A percentile compares a stretch with the other conserved stretches of the same genome.
These are phyloP conservation scores for Diabrotica balteata DNA, from an alignment of 2,888 invertebrate species.

Conservation along the genomic window DNA sequence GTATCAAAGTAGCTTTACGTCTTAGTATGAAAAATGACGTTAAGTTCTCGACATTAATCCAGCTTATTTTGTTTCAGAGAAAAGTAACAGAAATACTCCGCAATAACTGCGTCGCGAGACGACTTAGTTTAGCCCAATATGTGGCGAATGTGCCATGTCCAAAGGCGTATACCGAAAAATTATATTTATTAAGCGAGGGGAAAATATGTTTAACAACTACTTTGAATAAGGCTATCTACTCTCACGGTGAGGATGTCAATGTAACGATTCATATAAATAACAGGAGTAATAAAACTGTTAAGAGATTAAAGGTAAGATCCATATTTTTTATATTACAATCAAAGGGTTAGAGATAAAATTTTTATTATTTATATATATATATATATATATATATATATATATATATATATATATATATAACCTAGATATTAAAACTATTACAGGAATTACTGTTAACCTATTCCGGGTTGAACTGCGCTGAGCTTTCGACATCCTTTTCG, in stretches of 20 bases:
- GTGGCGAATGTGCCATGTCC: constrained; percentile 67
- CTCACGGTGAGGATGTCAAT: constrained; percentile 81
- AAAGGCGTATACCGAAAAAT: constrained; percentile 77
- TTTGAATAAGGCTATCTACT: constrained; percentile 82
- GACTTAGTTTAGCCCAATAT: constrained; percentile 54
- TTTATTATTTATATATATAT: too few relatives aligned
- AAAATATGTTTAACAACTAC: constrained; percentile 80
- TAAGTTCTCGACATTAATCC: background rate
- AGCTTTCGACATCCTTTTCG: too few relatives aligned
- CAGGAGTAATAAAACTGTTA: constrained; percentile 83
- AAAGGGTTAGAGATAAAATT: too few relatives aligned
- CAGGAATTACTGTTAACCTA: too few relatives aligned
- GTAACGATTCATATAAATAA: constrained; percentile 79
- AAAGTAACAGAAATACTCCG: constrained; percentile 37
- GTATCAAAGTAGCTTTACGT: too few relatives aligned
- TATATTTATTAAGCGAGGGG: constrained; percentile 86
- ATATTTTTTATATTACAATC: too few relatives aligned
- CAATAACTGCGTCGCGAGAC: constrained; percentile 54
- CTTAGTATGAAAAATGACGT: background rate
- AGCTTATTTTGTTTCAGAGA: constrained; percentile 11
- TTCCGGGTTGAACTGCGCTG: too few relatives aligned
- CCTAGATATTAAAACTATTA: too few relatives aligned
- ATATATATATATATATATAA: too few relatives aligned
- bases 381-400: too few relatives aligned
- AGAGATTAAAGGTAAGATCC: constrained; percentile 76